These are phyloP conservation scores for Ptiloglossa arizonensis DNA, from an alignment of 1,140 invertebrate genomes.

Conservation along the genomic window DNA sequence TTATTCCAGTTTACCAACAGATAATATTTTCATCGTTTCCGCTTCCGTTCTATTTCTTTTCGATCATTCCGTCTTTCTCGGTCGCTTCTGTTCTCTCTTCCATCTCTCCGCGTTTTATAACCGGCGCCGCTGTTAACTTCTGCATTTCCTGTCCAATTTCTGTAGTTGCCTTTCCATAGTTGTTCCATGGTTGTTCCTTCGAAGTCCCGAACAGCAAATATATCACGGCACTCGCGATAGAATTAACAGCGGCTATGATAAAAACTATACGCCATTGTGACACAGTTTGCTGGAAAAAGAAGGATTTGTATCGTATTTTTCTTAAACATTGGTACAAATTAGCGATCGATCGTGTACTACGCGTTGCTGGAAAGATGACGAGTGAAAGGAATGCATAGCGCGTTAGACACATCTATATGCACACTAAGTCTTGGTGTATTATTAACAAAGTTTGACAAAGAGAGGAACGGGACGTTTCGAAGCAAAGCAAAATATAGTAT, in stretches of 20 bases:
- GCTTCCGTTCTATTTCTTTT: neutral
- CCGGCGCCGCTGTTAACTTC: neutral
- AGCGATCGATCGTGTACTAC: too few relatives aligned
- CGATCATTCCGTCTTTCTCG: conserved; percentile 10
- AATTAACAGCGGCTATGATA: conserved; percentile 82
- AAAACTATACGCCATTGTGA: conserved; percentile 86
- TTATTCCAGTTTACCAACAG: too few relatives aligned
- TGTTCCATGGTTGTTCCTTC: conserved; percentile 85
- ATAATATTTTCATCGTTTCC: neutral
- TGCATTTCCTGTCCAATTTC: conserved; percentile 50
- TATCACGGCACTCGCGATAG: conserved; percentile 81
- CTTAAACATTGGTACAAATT: too few relatives aligned
- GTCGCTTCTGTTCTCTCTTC: neutral
- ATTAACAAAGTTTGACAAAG: too few relatives aligned
- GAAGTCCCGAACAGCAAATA: conserved; percentile 84
- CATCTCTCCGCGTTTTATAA: conserved; percentile 3
- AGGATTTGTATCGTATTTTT: neutral
- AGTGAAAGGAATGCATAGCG: too few relatives aligned
- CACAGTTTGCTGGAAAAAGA: conserved; percentile 84
- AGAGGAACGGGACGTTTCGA: too few relatives aligned
- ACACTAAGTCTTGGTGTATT: too few relatives aligned
- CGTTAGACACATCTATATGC: neutral
- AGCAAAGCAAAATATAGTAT: too few relatives aligned
- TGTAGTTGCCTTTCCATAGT: conserved; percentile 44
- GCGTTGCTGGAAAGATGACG: too few relatives aligned